Evolutionary conservation across 2,888 invertebrate species (phyloP).

Genomic region (Tenodera sinensis): DNA sequence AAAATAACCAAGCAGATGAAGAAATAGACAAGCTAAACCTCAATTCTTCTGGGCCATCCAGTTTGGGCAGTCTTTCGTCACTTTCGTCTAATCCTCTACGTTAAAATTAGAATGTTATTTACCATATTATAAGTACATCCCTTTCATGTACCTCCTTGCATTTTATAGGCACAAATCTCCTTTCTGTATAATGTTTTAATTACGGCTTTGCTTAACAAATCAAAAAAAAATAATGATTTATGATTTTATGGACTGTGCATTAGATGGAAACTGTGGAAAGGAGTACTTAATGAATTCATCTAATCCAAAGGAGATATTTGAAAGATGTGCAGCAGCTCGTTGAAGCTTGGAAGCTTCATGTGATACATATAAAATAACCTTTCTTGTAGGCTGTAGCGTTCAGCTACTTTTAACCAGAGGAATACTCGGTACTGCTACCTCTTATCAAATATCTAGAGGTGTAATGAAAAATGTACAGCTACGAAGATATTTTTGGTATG

Average conservation of each 20-base stretch:
- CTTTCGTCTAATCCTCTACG: slow-evolving; percentile 21
- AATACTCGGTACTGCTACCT: not conserved
- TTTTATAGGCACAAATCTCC: not conserved
- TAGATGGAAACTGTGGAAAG: not conserved
- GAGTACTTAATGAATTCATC: not conserved
- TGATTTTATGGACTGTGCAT: not conserved
- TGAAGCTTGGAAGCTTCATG: not conserved
- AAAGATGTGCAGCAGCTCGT: not conserved
- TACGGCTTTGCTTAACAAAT: not conserved
- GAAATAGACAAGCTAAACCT: slow-evolving; percentile 59
- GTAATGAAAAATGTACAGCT: not conserved
- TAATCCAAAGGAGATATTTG: not conserved
- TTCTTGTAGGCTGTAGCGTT: not conserved
- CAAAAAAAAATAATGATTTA: not conserved
- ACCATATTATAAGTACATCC: not conserved
- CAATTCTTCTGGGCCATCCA: slow-evolving; percentile 20
- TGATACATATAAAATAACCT: not conserved
- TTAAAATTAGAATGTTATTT: not conserved
- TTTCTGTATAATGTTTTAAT: not conserved
- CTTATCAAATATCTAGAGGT: not conserved
- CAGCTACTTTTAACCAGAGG: not conserved
- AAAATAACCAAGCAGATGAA: slow-evolving; percentile 85
- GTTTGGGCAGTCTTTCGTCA: slow-evolving; percentile 8
- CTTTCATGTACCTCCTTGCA: not conserved
- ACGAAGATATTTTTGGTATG: not conserved